Conservation (phyloP, 2,888 invertebrate species). For the Euplexia lucipara region DNA sequence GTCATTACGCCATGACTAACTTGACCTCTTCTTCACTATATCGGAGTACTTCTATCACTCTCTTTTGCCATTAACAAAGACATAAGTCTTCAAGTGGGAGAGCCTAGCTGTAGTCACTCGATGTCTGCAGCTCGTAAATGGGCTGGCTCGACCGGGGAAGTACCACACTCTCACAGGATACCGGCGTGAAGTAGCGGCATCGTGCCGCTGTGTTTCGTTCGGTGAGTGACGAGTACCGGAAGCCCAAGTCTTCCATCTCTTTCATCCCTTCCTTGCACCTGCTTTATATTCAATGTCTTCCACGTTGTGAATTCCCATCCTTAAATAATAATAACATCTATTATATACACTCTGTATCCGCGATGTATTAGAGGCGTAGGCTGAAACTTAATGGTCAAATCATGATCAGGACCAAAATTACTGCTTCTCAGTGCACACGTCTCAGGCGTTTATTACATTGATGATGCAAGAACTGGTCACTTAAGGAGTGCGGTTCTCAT, state of each 20-base stretch:
- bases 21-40: too few relatives aligned
- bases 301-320: too few relatives aligned
- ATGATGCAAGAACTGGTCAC: conserved; percentile 13
- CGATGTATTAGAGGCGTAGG: not conserved
- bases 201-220: conserved; percentile 7
- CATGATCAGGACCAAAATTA: not conserved
- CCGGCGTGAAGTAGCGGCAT: not conserved
- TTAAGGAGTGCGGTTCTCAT: not conserved
- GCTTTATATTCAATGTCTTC: too few relatives aligned
- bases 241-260: not conserved
- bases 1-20: not conserved
- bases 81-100: not conserved
- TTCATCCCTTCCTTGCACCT: too few relatives aligned
- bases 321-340: conserved; percentile 1
- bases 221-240: conserved; percentile 34
- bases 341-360: not conserved
- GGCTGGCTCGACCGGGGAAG: conserved; percentile 39
- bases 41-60: not conserved
- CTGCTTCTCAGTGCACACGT: not conserved
- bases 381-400: not conserved
- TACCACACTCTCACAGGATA: conserved; percentile 39
- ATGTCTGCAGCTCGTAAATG: conserved; percentile 9
- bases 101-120: conserved; percentile 13
- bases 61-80: not conserved
- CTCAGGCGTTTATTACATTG: conserved; percentile 8